Conservation (phyloP, 2,113 vertebrate species). For the Hyla sarda region DNA sequence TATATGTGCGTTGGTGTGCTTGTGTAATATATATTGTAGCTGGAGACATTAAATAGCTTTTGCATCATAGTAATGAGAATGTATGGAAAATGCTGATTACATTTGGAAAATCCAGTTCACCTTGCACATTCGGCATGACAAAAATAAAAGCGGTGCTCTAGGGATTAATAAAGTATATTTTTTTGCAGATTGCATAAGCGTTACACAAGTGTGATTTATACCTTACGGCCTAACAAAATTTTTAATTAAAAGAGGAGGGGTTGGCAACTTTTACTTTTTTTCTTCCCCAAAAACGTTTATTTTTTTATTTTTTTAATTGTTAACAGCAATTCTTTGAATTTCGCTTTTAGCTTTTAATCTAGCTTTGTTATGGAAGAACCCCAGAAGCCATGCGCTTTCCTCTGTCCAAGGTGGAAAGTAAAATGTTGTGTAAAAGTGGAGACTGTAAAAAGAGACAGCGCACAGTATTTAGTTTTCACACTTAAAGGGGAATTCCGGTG, state of each 20-base stretch:
- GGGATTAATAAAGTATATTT: constrained; percentile 10
- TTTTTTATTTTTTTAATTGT: background rate
- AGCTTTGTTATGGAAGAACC: background rate
- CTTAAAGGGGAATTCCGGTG: too few relatives aligned
- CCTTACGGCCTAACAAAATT: background rate
- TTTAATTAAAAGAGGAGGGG: constrained; percentile 13
- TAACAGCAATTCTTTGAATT: background rate
- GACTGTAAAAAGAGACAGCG: background rate
- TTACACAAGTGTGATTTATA: background rate
- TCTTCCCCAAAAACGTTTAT: background rate
- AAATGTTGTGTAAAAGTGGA: background rate
- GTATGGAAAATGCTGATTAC: constrained; percentile 4
- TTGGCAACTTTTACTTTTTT: background rate
- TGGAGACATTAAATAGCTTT: background rate
- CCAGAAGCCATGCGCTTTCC: background rate
- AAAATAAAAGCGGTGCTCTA: background rate
- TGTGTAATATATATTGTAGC: background rate
- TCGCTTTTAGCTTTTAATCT: background rate
- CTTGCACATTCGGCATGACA: background rate
- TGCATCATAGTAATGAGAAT: constrained; percentile 5
- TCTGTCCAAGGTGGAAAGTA: background rate
- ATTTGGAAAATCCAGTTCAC: background rate
- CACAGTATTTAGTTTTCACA: too few relatives aligned
- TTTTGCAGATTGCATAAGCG: constrained; percentile 7
- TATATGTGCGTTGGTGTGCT: background rate